Evolutionary conservation across 2,797 vertebrate species (phyloP).

Genomic region (Trematomus bernacchii): DNA sequence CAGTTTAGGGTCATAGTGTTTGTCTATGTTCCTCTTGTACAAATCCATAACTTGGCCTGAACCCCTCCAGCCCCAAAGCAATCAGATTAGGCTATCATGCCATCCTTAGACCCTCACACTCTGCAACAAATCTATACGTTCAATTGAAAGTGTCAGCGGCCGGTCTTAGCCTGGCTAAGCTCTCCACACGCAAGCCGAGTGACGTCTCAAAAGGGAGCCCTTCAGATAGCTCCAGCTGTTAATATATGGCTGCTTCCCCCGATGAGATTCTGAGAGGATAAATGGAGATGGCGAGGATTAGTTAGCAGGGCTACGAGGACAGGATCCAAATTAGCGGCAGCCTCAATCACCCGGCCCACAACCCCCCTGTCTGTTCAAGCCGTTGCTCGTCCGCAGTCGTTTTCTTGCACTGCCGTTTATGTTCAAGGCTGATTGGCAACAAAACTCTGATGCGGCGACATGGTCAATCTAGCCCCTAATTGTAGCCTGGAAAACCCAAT

Average conservation of each 20-base stretch:
- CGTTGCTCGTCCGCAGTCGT: slow-evolving; percentile 34
- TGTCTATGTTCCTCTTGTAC: slow-evolving; percentile 56
- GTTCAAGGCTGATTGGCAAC: slow-evolving; percentile 77
- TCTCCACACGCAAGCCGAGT: slow-evolving; percentile 60
- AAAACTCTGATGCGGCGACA: slow-evolving; percentile 74
- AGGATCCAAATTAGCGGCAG: slow-evolving; percentile 81
- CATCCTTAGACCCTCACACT: slow-evolving; percentile 66
- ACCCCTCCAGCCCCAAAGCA: slow-evolving; percentile 58
- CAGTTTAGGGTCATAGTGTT: slow-evolving; percentile 78
- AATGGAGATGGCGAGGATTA: slow-evolving; percentile 85
- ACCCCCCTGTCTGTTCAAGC: slow-evolving; percentile 33
- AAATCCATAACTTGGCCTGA: slow-evolving; percentile 63
- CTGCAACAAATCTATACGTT: slow-evolving; percentile 77
- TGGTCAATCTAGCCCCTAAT: slow-evolving; percentile 84
- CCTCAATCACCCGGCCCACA: slow-evolving; percentile 70
- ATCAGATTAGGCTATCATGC: slow-evolving; percentile 80
- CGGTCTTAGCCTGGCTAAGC: slow-evolving; percentile 70
- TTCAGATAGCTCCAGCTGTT: slow-evolving; percentile 78
- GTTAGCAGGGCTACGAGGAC: slow-evolving; percentile 74
- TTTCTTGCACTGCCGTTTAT: slow-evolving; percentile 68
- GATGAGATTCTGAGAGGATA: slow-evolving; percentile 83
- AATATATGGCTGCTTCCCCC: slow-evolving; percentile 72
- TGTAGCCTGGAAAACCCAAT: slow-evolving; percentile 59
- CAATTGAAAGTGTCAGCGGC: slow-evolving; percentile 76
- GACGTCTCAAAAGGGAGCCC: slow-evolving; percentile 75